These are phyloP conservation scores for Siniperca obscura DNA, from an alignment of 2,797 vertebrate genomes.

Conservation along the genomic window DNA sequence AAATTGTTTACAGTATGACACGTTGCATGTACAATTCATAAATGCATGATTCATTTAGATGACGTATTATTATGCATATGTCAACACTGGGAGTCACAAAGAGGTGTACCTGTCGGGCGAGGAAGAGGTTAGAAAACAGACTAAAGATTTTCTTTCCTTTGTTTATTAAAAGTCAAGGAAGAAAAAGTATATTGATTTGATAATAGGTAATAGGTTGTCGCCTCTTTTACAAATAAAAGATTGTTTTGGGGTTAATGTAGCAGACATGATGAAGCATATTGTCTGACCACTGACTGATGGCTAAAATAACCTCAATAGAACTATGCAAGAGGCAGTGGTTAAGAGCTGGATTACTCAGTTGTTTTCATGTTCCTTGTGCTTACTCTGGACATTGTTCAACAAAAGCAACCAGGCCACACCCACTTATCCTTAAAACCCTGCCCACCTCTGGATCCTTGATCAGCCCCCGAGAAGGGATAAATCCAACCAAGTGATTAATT, in stretches of 20 bases:
- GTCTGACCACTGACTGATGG: constrained; percentile 46
- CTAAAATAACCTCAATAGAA: constrained; percentile 51
- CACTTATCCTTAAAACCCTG: constrained; percentile 46
- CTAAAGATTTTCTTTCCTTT: neutral
- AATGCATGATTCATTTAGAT: constrained; percentile 37
- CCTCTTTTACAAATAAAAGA: neutral
- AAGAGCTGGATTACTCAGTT: constrained; percentile 68
- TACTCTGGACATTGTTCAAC: constrained; percentile 75
- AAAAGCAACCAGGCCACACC: constrained; percentile 68
- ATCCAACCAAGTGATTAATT: constrained; percentile 56
- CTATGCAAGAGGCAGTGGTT: constrained; percentile 41
- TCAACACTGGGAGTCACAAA: constrained; percentile 41
- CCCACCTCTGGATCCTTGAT: constrained; percentile 62
- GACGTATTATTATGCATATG: constrained; percentile 46
- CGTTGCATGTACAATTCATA: constrained; percentile 42
- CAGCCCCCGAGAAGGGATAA: constrained; percentile 47
- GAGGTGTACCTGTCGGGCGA: neutral
- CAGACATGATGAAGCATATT: constrained; percentile 32
- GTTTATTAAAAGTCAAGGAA: neutral
- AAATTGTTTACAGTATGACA: constrained; percentile 55
- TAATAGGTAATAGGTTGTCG: neutral
- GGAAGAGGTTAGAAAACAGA: neutral
- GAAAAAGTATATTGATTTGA: neutral
- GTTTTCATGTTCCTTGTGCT: constrained; percentile 77
- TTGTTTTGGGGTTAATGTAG: neutral